Conservation (phyloP, 2,113 vertebrate genomes). For the Cyrtonyx montezumae region DNA sequence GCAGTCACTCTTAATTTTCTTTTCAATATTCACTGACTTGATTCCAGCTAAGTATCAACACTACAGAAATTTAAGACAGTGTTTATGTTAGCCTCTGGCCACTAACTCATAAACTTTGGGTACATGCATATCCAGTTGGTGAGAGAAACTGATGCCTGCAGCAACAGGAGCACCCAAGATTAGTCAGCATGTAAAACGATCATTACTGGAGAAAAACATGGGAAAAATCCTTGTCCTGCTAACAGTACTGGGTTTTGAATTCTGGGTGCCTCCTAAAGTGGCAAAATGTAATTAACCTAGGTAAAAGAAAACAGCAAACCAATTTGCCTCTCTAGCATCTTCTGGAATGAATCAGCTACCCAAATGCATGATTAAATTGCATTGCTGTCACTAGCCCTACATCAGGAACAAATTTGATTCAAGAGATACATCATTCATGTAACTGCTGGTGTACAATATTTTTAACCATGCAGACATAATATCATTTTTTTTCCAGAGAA, state of each 20-base stretch:
- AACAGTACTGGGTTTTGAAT: not conserved
- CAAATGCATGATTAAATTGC: conserved; percentile 13
- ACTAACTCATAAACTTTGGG: not conserved
- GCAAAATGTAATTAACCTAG: not conserved
- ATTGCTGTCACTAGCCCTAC: not conserved
- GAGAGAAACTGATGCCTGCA: not conserved
- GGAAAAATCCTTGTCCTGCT: not conserved
- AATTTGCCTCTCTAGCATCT: not conserved
- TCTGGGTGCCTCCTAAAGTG: not conserved
- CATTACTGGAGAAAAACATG: not conserved
- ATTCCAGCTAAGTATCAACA: not conserved
- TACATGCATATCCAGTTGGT: not conserved
- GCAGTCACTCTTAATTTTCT: not conserved
- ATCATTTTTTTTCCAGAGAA: conserved; percentile 12
- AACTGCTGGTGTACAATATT: not conserved
- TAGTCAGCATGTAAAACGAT: not conserved
- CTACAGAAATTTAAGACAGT: not conserved
- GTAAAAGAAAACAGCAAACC: not conserved
- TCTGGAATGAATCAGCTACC: conserved; percentile 14
- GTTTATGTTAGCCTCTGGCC: not conserved
- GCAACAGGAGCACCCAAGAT: not conserved
- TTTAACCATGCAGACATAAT: conserved; percentile 4
- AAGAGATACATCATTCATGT: not conserved
- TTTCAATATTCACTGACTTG: not conserved
- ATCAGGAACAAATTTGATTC: conserved; percentile 35